Evolutionary conservation across 2,797 vertebrate species (phyloP), one percentile per base, ranked within the genome.

Genomic region (Phalloptychus januarius): DNA sequence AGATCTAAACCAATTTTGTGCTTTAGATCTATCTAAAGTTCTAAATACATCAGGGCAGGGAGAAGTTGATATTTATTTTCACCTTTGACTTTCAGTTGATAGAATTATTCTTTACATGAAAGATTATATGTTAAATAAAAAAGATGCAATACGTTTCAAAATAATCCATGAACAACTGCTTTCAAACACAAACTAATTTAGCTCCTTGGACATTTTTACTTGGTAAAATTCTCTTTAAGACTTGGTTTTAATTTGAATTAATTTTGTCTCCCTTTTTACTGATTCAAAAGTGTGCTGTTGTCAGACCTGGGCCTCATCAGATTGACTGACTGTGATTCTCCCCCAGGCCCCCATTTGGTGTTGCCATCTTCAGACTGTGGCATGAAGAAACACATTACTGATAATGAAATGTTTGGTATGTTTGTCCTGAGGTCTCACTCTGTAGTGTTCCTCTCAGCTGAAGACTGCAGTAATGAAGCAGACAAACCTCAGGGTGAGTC

Each of bases 391-490:
- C 31, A 33, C 28, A 50, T 72, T 33, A 50, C 28, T 58, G 28
- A 36, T 0, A 20, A 4, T 28, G 20, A n/a, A 70, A 70, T 44
- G 40, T 69, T n/a, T 69, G 38, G 42, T 11, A 5, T 20, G 7
- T 50, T 50, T 50, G 48, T 50, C 48, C 20, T 50, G 20, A 50
- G 2, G 20, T 50, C 48, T 50, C 48, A 20, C 48, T 23, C 48
- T 18, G 46, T 16, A 18, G 52, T 16, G 3, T 42, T 76, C 50
- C 25, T 82, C 77, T 80, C 7, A 77, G 81, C 83, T 84, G 85
- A 88, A 1, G 72, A 65, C 83, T 15, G 16, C 2, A 72, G 81
- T 81, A 70, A 67, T 85, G 87, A 89, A n/a, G 79, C 85, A 72
- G 76, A 16, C 48, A 67, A 18, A 71, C 46, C 16, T 46, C 44